Evolutionary conservation across 2,888 invertebrate genomes (phyloP), one percentile per base, ranked within the genome.

Genomic region (Hermaeophaga mercurialis): DNA sequence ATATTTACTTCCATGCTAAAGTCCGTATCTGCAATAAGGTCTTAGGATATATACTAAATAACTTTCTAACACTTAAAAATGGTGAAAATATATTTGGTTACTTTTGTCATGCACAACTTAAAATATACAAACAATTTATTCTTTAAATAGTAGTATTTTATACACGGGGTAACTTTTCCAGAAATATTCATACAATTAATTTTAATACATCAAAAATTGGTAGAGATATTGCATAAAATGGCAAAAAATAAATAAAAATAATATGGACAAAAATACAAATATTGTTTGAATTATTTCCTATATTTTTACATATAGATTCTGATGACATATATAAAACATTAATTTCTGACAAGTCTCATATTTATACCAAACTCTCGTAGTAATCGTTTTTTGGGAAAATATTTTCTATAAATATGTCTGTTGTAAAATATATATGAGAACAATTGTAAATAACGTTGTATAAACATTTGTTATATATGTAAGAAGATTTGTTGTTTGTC

Each of bases 31-130:
- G n/a, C n/a, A n/a, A n/a, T n/a, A n/a, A n/a, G n/a, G n/a, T 22
- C 22, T 22, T 22, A 6, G 22, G 22, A 22, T 22, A 5, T 22
- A 22, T 22, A 22, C 4, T 36, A 36, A 43, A 43, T 24, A 24
- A 43, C 24, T 14, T 17, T 7, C 28, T 75, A 75, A 76, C 75
- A 75, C 70, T 73, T 71, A 73, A 63, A 70, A 74, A 73, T 73
- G 73, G 73, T 73, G 72, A 75, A 75, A 71, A 63, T 64, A 63
- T 66, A 67, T 67, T 67, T 66, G 66, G 66, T 66, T 67, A 64
- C 63, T 64, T 65, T 63, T 54, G 58, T 67, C 66, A 68, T 68
- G 66, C 68, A 68, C 63, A 63, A 66, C 62, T 66, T 65, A 66
- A 63, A 53, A 59, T 62, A 63, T 54, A 62, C 22, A 59, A 65